Percentiles rank a stretch among this genome's conserved stretches.
These are phyloP conservation scores for Boleophthalmus pectinirostris DNA, from an alignment of 2,113 vertebrate species.

Conservation along the genomic window DNA sequence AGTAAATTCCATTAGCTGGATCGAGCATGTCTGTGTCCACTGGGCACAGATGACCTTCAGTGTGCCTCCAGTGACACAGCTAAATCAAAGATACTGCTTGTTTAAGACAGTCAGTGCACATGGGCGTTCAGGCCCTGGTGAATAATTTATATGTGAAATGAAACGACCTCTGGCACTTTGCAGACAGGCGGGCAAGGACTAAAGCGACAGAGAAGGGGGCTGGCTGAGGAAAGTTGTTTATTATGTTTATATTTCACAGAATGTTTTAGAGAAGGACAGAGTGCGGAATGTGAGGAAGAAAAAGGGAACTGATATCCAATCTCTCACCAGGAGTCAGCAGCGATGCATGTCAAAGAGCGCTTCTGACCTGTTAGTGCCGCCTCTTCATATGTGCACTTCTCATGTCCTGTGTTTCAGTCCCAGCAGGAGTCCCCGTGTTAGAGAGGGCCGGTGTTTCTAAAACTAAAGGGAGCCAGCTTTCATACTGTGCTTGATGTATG, in stretches of 20 bases:
- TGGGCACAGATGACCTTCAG: conserved; percentile 65
- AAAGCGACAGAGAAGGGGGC: conserved; percentile 17
- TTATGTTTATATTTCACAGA: neutral
- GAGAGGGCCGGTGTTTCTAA: neutral
- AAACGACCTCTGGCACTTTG: conserved; percentile 59
- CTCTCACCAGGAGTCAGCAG: conserved; percentile 19
- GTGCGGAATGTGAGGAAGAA: neutral
- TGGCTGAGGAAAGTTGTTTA: conserved; percentile 5
- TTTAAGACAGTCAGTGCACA: conserved; percentile 56
- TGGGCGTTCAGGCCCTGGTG: conserved; percentile 52
- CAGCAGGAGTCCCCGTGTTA: neutral
- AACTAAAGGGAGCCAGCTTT: neutral
- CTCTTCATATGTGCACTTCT: conserved; percentile 9
- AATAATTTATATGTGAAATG: conserved; percentile 73
- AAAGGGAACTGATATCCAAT: conserved; percentile 25
- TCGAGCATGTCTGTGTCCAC: conserved; percentile 42
- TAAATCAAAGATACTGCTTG: conserved; percentile 72
- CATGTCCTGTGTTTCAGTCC: conserved; percentile 8
- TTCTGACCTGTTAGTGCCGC: conserved; percentile 20
- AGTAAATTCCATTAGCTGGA: conserved; percentile 48
- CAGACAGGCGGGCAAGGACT: conserved; percentile 40
- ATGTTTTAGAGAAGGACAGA: neutral
- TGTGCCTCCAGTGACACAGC: conserved; percentile 54
- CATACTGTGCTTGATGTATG: neutral
- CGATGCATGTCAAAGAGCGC: conserved; percentile 26